Percentiles rank a stretch among this genome's conserved stretches.
phyloP scores from a whole-genome alignment of 1,140 invertebrate genomes.

The Drosophila virilis region DNA sequence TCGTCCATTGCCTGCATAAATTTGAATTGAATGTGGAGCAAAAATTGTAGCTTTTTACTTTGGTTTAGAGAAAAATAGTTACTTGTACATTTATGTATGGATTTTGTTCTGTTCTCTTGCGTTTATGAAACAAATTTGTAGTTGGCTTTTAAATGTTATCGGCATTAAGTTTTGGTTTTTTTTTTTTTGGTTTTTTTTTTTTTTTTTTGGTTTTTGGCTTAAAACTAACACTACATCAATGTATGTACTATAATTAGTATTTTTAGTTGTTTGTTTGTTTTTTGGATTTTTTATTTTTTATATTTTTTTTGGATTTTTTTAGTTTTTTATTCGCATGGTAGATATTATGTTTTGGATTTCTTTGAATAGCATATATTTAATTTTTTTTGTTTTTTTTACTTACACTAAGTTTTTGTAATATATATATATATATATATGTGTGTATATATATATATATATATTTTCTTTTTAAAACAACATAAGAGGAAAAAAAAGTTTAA shows the following conservation, averaged over 20 bases:
- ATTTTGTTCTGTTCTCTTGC: slow-evolving; percentile 51
- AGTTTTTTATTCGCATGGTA: slow-evolving; percentile 52
- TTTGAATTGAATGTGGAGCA: slow-evolving; percentile 73
- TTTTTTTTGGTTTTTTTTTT: slow-evolving; percentile 31
- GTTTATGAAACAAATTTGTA: slow-evolving; percentile 69
- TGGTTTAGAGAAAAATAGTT: slow-evolving; percentile 78
- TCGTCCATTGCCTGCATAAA: slow-evolving; percentile 57
- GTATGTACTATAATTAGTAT: slow-evolving; percentile 83
- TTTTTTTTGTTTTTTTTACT: slow-evolving; percentile 52
- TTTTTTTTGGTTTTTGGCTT: slow-evolving; percentile 54
- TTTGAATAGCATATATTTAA: slow-evolving; percentile 81
- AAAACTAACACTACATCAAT: slow-evolving; percentile 82
- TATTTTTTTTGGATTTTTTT: slow-evolving; percentile 51
- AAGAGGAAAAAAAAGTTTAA: slow-evolving; percentile 66
- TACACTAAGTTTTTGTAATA: slow-evolving; percentile 30
- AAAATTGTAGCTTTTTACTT: slow-evolving; percentile 77
- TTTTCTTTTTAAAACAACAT: slow-evolving; percentile 61
- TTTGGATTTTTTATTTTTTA: slow-evolving; percentile 52
- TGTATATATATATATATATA: too few relatives aligned
- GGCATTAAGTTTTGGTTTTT: slow-evolving; percentile 30
- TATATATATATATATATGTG: too few relatives aligned
- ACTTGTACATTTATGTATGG: slow-evolving; percentile 72
- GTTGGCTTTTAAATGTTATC: slow-evolving; percentile 57
- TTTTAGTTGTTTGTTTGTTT: slow-evolving; percentile 69
- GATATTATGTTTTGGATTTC: slow-evolving; percentile 84